phyloP scores from a whole-genome alignment of 2,113 vertebrate genomes.

The Henicopernis longicauda region DNA sequence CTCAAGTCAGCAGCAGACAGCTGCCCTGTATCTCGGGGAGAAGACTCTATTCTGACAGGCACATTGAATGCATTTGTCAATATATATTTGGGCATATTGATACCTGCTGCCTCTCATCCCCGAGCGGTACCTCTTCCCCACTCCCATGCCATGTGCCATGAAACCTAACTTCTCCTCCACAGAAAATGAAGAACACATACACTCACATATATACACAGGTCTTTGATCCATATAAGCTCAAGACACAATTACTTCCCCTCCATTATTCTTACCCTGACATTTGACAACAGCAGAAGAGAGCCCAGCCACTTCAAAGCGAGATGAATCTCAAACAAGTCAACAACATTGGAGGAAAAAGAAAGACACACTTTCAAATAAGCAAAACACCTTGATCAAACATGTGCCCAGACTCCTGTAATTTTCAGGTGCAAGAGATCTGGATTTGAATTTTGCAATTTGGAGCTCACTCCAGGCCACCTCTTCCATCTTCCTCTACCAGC shows the following conservation, averaged over 20 bases:
- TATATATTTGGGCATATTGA: neutral
- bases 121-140: neutral
- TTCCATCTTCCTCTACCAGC: neutral
- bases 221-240: neutral
- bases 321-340: neutral
- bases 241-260: neutral
- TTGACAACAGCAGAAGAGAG: neutral
- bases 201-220: neutral
- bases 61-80: neutral
- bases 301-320: neutral
- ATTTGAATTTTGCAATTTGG: neutral
- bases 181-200: neutral
- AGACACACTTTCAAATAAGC: neutral
- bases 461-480: neutral
- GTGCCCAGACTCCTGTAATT: neutral
- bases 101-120: neutral
- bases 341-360: neutral
- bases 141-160: neutral
- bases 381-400: neutral
- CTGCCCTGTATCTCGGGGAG: neutral
- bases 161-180: neutral
- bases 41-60: neutral
- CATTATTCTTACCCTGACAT: neutral
- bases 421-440: neutral
- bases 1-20: slow-evolving; percentile 11